A percentile compares a stretch with the other conserved stretches of the same genome.
phyloP scores from a whole-genome alignment of 2,797 vertebrate genomes.

The Xyrichtys novacula region DNA sequence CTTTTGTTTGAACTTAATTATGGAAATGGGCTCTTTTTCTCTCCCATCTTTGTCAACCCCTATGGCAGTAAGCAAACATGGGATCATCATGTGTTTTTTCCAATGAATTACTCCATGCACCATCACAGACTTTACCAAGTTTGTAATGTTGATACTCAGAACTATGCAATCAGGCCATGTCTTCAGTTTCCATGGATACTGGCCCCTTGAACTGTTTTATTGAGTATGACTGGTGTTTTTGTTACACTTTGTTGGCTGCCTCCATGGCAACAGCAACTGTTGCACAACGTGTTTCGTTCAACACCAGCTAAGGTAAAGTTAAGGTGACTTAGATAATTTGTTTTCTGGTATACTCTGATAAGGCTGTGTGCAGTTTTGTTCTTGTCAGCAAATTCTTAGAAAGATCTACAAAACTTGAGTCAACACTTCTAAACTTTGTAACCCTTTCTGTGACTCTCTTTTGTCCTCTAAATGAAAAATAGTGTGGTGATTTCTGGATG shows the following conservation, averaged over 20 bases:
- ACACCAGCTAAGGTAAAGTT: background rate
- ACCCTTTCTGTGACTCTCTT: background rate
- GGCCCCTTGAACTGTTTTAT: slow-evolving; percentile 41
- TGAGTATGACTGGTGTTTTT: slow-evolving; percentile 41
- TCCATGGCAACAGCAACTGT: slow-evolving; percentile 29
- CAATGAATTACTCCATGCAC: slow-evolving; percentile 4
- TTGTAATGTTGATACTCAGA: slow-evolving; percentile 8
- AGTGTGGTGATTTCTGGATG: too few relatives aligned
- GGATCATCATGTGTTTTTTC: slow-evolving; percentile 12
- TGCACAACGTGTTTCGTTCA: background rate
- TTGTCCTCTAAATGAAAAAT: background rate
- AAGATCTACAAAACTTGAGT: background rate
- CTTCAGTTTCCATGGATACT: slow-evolving; percentile 51
- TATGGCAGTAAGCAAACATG: slow-evolving; percentile 6
- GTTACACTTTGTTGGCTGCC: slow-evolving; percentile 14
- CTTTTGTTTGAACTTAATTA: slow-evolving; percentile 26
- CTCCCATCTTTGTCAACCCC: slow-evolving; percentile 4
- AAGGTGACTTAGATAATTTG: background rate
- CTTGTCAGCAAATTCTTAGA: background rate
- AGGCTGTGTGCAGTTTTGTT: background rate
- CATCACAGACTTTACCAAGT: slow-evolving; percentile 9
- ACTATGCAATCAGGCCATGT: slow-evolving; percentile 1
- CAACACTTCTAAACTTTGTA: background rate
- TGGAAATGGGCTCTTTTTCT: slow-evolving; percentile 11
- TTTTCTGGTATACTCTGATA: background rate